phyloP scores from a whole-genome alignment of 1,140 invertebrate genomes.

The Capitella teleta region DNA sequence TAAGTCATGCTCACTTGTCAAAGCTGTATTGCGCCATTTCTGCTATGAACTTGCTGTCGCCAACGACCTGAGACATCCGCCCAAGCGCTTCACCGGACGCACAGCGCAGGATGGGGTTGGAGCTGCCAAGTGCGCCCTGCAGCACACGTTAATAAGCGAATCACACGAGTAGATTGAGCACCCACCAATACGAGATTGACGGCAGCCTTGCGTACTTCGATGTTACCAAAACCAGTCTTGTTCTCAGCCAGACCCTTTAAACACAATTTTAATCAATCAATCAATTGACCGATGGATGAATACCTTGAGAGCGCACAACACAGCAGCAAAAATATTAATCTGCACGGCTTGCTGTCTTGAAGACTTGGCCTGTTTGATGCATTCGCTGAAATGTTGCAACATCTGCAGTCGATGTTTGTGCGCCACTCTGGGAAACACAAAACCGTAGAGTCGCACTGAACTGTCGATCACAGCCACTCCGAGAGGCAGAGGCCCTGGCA shows the following conservation, averaged over 20 bases:
- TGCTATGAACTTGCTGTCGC: slow-evolving; percentile 63
- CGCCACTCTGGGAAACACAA: slow-evolving; percentile 83
- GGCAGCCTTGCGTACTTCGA: slow-evolving; percentile 77
- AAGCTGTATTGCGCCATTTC: slow-evolving; percentile 84
- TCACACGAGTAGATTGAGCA: not conserved
- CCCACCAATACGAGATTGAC: slow-evolving; percentile 58
- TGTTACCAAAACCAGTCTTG: slow-evolving; percentile 74
- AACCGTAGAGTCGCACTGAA: slow-evolving; percentile 82
- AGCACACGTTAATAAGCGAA: not conserved
- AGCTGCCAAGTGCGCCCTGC: slow-evolving; percentile 61
- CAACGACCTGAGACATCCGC: slow-evolving; percentile 68
- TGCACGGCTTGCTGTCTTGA: slow-evolving; percentile 86
- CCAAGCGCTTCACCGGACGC: slow-evolving; percentile 78
- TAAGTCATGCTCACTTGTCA: slow-evolving; percentile 48
- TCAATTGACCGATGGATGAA: not conserved
- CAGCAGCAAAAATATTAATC: slow-evolving; percentile 90
- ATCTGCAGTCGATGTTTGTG: slow-evolving; percentile 93
- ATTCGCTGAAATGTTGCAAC: slow-evolving; percentile 91
- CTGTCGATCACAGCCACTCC: slow-evolving; percentile 95
- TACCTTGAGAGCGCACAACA: slow-evolving; percentile 73
- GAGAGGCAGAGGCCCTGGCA: slow-evolving; percentile 77
- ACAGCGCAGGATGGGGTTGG: slow-evolving; percentile 76
- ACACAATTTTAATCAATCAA: too few relatives aligned
- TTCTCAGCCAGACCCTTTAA: slow-evolving; percentile 63
- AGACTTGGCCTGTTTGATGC: slow-evolving; percentile 82